Evolutionary conservation across 2,888 invertebrate species (phyloP).

Genomic region (Agrochola circellaris): DNA sequence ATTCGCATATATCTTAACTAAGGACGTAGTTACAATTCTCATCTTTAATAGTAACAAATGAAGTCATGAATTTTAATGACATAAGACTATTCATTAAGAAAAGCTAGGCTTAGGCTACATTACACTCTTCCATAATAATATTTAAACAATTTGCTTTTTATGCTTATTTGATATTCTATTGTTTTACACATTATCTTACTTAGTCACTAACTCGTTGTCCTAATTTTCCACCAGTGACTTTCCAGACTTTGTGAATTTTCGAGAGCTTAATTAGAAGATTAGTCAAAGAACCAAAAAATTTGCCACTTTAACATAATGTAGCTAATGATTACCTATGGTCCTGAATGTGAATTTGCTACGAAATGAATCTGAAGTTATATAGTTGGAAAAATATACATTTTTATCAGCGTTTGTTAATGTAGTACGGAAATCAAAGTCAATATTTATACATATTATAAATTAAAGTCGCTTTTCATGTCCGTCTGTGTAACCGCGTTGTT

Average conservation of each 20-base stretch:
- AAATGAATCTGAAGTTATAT: background rate
- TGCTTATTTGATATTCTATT: background rate
- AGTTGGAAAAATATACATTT: too few relatives aligned
- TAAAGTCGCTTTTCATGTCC: too few relatives aligned
- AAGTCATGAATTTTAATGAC: conserved; percentile 49
- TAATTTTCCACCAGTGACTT: background rate
- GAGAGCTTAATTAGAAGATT: background rate
- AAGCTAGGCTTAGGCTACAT: conserved; percentile 3
- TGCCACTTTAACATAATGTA: background rate
- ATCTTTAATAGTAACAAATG: conserved; percentile 33
- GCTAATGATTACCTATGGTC: background rate
- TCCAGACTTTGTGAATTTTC: background rate
- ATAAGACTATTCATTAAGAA: conserved; percentile 15
- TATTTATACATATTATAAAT: background rate
- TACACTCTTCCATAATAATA: background rate
- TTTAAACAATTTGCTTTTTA: background rate
- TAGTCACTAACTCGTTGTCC: background rate
- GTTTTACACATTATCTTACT: background rate
- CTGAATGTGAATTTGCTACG: background rate
- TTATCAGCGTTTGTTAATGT: background rate
- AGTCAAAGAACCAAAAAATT: background rate
- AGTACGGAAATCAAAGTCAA: background rate
- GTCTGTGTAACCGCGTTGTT: background rate
- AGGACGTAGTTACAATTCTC: conserved; percentile 27
- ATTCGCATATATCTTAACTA: conserved; percentile 33